Percentiles rank a stretch among this genome's conserved stretches.
These are phyloP conservation scores for Mesorhabditis sp. DNA, from an alignment of 2,888 invertebrate genomes.

Conservation along the genomic window DNA sequence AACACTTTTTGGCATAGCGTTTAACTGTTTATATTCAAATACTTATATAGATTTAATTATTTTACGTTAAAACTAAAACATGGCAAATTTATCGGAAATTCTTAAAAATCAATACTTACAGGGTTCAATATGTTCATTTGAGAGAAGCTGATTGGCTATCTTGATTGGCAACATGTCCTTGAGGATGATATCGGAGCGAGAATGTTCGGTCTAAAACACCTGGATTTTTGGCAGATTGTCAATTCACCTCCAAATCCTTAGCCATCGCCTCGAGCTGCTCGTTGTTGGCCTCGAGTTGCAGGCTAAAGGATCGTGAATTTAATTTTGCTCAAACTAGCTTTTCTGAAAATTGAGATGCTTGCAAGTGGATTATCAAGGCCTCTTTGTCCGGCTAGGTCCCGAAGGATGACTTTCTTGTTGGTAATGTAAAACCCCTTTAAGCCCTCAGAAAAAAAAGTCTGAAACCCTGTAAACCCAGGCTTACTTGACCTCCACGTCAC, in stretches of 20 bases:
- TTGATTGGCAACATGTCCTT: constrained; percentile 58
- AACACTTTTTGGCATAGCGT: background rate
- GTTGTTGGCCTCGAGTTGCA: constrained; percentile 59
- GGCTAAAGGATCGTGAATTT: too few relatives aligned
- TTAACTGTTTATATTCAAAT: background rate
- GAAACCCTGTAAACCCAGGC: constrained; percentile 4
- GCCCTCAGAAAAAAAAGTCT: background rate
- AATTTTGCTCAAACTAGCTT: too few relatives aligned
- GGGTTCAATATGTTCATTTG: constrained; percentile 56
- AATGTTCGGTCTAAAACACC: background rate
- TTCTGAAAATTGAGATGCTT: too few relatives aligned
- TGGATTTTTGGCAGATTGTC: constrained; percentile 8
- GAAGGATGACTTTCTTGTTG: background rate
- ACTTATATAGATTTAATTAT: background rate
- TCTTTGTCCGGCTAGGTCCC: too few relatives aligned
- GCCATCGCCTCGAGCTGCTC: constrained; percentile 58
- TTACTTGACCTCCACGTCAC: constrained; percentile 56
- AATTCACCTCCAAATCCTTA: constrained; percentile 51
- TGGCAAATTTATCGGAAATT: too few relatives aligned
- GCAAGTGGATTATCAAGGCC: too few relatives aligned
- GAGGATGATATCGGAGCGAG: constrained; percentile 40
- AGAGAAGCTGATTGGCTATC: constrained; percentile 55
- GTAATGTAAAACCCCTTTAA: background rate
- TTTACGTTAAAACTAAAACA: constrained; percentile 2
- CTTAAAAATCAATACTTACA: constrained; percentile 18